phyloP scores from a whole-genome alignment of 2,797 vertebrate species.

The Sarcophilus harrisii region DNA sequence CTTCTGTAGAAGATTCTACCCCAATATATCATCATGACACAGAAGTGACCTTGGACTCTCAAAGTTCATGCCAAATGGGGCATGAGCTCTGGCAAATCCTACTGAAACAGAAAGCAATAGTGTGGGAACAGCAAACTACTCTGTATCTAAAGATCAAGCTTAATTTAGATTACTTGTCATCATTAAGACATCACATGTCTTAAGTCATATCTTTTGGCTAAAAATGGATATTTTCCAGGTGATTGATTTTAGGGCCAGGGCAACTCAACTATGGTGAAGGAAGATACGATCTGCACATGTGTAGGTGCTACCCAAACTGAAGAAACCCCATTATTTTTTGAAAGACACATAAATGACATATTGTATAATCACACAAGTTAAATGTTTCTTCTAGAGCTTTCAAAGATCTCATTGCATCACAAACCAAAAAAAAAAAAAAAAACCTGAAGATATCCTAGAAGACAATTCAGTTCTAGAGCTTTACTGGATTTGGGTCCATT shows the following conservation, averaged over 20 bases:
- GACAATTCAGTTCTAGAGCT: conserved; percentile 9
- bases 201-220: too few relatives aligned
- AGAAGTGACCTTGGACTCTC: not conserved
- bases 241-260: not conserved
- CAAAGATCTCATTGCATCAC: conserved; percentile 47
- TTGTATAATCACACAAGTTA: not conserved
- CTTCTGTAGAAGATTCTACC: not conserved
- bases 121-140: not conserved
- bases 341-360: not conserved
- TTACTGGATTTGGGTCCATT: conserved; percentile 1
- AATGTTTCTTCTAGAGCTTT: conserved; percentile 29
- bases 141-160: not conserved
- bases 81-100: not conserved
- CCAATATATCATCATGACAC: not conserved
- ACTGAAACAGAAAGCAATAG: not conserved
- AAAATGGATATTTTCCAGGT: not conserved
- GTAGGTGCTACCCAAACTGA: not conserved
- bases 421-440: not conserved
- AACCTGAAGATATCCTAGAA: conserved; percentile 32
- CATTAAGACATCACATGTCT: not conserved
- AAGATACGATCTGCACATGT: not conserved
- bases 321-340: conserved; percentile 29
- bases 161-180: not conserved
- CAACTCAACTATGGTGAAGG: not conserved
- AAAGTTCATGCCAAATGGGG: not conserved